Base-by-base conservation (phyloP, 2,797 vertebrate species). In the Sorex maritimensis region DNA sequence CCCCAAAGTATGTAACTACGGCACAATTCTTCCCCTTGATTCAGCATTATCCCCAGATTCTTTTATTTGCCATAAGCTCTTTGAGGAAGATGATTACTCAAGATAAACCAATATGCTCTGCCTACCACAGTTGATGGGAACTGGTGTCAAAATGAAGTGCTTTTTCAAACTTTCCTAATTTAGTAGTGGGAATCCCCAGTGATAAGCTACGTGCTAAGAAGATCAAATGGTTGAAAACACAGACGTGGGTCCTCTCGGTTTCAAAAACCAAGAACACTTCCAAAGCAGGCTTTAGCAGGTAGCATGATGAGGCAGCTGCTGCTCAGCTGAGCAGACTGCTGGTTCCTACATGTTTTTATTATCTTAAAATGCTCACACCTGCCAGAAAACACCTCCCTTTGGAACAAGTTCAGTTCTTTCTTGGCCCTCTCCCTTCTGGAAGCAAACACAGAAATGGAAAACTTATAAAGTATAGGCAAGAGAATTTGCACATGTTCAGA, bases 381-480 rank as follows among this genome's bases (percentile, higher is more conserved):
- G 96, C 97, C 97, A 98, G 97, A 97, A 61, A 98, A 97, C 96
- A 96, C 95, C 95, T 97, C 97, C 97, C 95, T 80, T 82, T 97
- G 97, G 96, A 96, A 95, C 94, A 93, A 92, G 86, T 96, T 96
- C 67, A 90, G 93, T 90, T 96, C 26, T 95, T 97, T 97, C 95
- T 97, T 97, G 97, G 94, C 94, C 95, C 73, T 95, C 55, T 97
- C 95, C 41, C n/a, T 96, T 73, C 93, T 95, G 93, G 91, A 96
- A 96, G 52, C 74, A 82, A 58, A 38, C 68, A 87, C 80, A 94
- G 95, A 75, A 95, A 91, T 92, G 75, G 87, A 90, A 95, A 97
- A 52, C 86, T 46, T 96, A 94, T 58, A 10, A 90, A 95, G 69
- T 86, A 81, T 80, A 95, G 96, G 74, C 74, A 52, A 96, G 97